Evolutionary conservation across 2,797 vertebrate genomes (phyloP), one percentile per base, ranked within the genome.

Genomic region (Otus scops): DNA sequence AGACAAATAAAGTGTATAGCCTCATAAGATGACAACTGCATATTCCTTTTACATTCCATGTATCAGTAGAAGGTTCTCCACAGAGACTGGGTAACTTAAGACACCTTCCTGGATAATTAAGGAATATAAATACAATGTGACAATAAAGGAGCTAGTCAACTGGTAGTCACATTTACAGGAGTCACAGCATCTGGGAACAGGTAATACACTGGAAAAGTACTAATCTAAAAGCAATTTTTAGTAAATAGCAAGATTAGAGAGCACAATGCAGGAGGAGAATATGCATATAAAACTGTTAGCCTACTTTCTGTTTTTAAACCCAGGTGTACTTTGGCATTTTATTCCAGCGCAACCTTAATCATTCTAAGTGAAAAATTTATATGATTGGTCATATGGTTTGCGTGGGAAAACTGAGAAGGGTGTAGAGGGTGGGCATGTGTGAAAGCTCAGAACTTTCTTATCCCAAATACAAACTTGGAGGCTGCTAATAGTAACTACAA

Each of bases 371-470:
- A 94, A 95, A 94, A 89, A 74, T 76, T 34, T 84, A 6, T 73
- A 64, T 54, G 85, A 95, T 47, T 94, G 96, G 88, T 96, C 95
- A 96, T 93, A 96, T 87, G 95, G 93, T 88, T 95, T 93, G 92
- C 0, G 93, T 96, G 92, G 94, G 95, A 92, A 93, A 88, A 87
- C 88, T 93, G 93, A 91, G 83, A 95, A 94, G 79, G 41, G 64
- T 87, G 81, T 54, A 70, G 75, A 71, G 39, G 79, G 71, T 89
- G 87, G 93, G 85, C 41, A 95, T 75, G 93, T 96, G 96, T 81
- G 94, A 95, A 95, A 88, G 59, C 94, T 95, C 88, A 92, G 61
- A 94, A 95, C 63, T 92, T 95, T 95, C 63, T 90, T 82, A 95
- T 92, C 93, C 92, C 78, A 82, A 89, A 96, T 73, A 82, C 77